A percentile compares a stretch with the other conserved stretches of the same genome.
Conservation (phyloP, 2,113 vertebrate species). For the Tricholaema leucomelas region DNA sequence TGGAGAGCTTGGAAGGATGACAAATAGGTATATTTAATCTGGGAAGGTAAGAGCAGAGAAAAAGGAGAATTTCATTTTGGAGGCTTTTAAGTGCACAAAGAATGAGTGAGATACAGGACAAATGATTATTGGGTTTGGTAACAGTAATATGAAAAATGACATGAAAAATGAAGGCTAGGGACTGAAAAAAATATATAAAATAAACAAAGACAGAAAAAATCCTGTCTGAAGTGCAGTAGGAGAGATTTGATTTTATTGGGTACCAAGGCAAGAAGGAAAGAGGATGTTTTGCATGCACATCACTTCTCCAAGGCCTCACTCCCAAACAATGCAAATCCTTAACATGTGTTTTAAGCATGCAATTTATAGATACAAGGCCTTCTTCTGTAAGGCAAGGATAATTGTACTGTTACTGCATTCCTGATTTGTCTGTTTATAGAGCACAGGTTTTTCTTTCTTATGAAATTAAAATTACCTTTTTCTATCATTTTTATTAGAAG, state of each 20-base stretch:
- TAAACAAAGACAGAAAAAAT: slow-evolving; percentile 12
- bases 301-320: background rate
- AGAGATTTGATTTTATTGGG: background rate
- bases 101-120: slow-evolving; percentile 43
- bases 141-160: slow-evolving; percentile 33
- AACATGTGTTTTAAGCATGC: background rate
- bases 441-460: accelerated
- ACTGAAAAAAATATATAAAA: background rate
- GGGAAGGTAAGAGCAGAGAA: slow-evolving; percentile 27
- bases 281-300: background rate
- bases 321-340: background rate
- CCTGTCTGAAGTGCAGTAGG: background rate
- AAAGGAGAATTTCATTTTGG: slow-evolving; percentile 47
- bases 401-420: background rate
- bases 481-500: background rate
- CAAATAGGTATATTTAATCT: slow-evolving; percentile 51
- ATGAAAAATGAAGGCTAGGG: slow-evolving; percentile 33
- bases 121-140: slow-evolving; percentile 46
- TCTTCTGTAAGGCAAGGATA: background rate
- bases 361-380: background rate
- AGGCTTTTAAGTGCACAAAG: slow-evolving; percentile 43
- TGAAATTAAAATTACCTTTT: background rate
- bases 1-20: slow-evolving; percentile 44
- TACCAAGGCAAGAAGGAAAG: background rate
- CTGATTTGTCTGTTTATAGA: background rate